Conservation (phyloP, 2,797 vertebrate species). For the Huso huso region DNA sequence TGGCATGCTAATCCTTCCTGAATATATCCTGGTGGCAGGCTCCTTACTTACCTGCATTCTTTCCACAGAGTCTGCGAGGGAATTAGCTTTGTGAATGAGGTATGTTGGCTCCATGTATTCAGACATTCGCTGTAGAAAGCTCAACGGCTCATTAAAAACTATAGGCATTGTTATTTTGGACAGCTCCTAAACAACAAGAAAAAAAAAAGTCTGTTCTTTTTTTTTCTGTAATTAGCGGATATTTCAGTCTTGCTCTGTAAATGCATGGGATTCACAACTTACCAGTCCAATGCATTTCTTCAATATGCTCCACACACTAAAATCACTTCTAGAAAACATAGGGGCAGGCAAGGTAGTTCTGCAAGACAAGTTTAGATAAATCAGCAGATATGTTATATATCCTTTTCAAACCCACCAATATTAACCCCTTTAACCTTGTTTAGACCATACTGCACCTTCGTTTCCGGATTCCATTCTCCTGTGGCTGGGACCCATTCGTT, state of each 20-base stretch:
- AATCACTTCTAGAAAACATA: conserved; percentile 85
- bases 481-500: conserved; percentile 62
- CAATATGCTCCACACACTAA: conserved; percentile 91
- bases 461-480: conserved; percentile 85
- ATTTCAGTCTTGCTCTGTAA: not conserved
- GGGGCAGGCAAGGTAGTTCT: conserved; percentile 80
- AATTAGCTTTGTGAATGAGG: conserved; percentile 82
- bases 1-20: no score
- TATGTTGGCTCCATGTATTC: conserved; percentile 98
- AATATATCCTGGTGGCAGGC: no score
- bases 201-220: not conserved
- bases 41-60: conserved; percentile 77
- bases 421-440: not conserved
- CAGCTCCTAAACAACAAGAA: conserved; percentile 64
- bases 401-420: no score
- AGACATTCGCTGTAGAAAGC: conserved; percentile 89
- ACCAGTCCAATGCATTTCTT: conserved; percentile 96
- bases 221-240: not conserved
- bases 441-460: conserved; percentile 63
- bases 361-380: conserved; percentile 2
- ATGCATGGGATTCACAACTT: conserved; percentile 34
- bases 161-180: conserved; percentile 98
- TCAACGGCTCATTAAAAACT: conserved; percentile 90
- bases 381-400: not conserved
- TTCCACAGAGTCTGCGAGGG: conserved; percentile 68